These are phyloP conservation scores for Heliconius hermathena DNA, from an alignment of 1,140 invertebrate species.

Conservation along the genomic window DNA sequence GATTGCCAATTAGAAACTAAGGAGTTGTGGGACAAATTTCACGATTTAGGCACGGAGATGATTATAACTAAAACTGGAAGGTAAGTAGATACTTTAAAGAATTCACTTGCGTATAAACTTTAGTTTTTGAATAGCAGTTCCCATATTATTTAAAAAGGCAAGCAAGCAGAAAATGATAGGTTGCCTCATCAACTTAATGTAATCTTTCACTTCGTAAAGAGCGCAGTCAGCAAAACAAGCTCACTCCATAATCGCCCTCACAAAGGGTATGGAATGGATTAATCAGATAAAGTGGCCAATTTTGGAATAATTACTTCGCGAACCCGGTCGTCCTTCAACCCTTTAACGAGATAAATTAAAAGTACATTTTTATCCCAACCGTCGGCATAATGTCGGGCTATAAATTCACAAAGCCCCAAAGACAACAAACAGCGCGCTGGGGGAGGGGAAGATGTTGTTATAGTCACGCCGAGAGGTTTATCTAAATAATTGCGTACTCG, in stretches of 20 bases:
- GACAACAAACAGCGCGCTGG: conserved; percentile 70
- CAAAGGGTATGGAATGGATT: conserved; percentile 73
- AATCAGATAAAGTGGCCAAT: conserved; percentile 80
- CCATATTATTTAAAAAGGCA: conserved; percentile 5
- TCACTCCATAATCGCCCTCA: conserved; percentile 66
- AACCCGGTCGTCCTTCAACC: conserved; percentile 78
- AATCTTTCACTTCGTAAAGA: conserved; percentile 70
- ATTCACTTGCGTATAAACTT: not conserved
- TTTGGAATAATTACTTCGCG: conserved; percentile 79
- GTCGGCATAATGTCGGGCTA: conserved; percentile 71
- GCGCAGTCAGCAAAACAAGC: conserved; percentile 69
- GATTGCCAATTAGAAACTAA: conserved; percentile 97
- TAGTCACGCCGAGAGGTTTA: conserved; percentile 80
- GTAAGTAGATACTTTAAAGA: conserved; percentile 82
- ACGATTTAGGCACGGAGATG: conserved; percentile 97
- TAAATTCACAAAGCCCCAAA: conserved; percentile 80
- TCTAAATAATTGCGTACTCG: conserved; percentile 81
- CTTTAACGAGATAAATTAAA: conserved; percentile 82
- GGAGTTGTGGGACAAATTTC: conserved; percentile 96
- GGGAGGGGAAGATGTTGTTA: conserved; percentile 79
- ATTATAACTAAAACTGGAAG: conserved; percentile 99
- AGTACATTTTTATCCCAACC: conserved; percentile 81
- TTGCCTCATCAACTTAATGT: conserved; percentile 63
- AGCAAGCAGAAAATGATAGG: conserved; percentile 20
- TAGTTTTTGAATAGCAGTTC: conserved; percentile 1